Evolutionary conservation across 2,888 invertebrate genomes (phyloP).

Genomic region (Drosophila robusta): DNA sequence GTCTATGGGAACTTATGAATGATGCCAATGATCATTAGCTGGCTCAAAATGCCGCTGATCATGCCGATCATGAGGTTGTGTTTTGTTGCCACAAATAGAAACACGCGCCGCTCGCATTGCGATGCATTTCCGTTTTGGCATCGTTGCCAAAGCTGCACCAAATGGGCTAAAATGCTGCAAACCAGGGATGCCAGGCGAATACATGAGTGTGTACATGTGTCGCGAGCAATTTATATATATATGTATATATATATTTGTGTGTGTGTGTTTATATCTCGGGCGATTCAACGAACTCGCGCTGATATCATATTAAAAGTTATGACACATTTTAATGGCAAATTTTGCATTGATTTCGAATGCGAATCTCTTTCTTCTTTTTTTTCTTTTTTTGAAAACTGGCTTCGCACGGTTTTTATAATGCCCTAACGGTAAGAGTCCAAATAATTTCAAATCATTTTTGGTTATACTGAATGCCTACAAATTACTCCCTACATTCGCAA

Average conservation of each 20-base stretch:
- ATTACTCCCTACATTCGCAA: too few relatives aligned
- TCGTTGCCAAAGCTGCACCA: constrained; percentile 36
- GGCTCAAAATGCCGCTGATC: not conserved
- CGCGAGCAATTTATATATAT: too few relatives aligned
- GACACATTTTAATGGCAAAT: constrained; percentile 48
- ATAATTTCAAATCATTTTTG: too few relatives aligned
- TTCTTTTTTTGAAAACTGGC: constrained; percentile 15
- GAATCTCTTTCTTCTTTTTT: constrained; percentile 3
- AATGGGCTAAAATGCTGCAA: constrained; percentile 23
- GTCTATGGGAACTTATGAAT: constrained; percentile 66
- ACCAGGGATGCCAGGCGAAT: constrained; percentile 17
- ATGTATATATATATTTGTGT: not conserved
- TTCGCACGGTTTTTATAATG: not conserved
- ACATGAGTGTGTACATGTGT: not conserved
- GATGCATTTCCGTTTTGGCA: constrained; percentile 77
- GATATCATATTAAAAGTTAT: constrained; percentile 49
- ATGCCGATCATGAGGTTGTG: constrained; percentile 21
- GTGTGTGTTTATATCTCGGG: constrained; percentile 16
- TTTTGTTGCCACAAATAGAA: constrained; percentile 68
- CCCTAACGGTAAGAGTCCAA: not conserved
- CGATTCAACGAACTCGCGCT: constrained; percentile 55
- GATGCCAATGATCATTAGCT: constrained; percentile 51
- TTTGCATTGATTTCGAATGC: constrained; percentile 52
- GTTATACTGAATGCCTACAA: too few relatives aligned
- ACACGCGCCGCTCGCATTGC: constrained; percentile 55